Conservation (phyloP, 2,113 vertebrate species). For the Clarias macrocephalus region DNA sequence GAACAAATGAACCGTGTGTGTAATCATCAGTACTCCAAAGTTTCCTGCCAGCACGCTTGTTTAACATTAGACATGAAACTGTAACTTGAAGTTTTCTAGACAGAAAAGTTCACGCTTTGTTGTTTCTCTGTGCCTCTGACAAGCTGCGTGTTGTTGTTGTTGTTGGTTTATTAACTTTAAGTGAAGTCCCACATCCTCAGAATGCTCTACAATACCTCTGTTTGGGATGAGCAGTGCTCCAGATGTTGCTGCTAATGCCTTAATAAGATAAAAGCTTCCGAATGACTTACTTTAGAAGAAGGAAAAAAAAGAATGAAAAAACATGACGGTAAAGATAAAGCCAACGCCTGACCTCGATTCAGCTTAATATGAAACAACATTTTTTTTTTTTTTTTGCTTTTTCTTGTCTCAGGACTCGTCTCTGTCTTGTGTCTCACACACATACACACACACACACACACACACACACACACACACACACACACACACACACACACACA, state of each 20-base stretch:
- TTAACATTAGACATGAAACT: not conserved
- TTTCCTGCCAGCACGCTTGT: not conserved
- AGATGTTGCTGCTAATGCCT: constrained; percentile 65
- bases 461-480: not conserved
- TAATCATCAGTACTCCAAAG: not conserved
- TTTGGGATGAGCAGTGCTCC: constrained; percentile 50
- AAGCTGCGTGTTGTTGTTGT: not conserved
- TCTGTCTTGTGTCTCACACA: not conserved
- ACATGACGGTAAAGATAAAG: constrained; percentile 43
- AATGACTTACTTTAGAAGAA: constrained; percentile 55
- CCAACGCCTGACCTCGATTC: constrained; percentile 29
- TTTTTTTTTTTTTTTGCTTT: not conserved
- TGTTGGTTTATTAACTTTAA: not conserved
- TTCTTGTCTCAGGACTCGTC: not conserved
- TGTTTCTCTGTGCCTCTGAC: not conserved
- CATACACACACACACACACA: not conserved
- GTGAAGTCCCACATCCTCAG: not conserved
- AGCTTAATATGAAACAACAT: not conserved
- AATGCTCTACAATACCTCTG: constrained; percentile 38
- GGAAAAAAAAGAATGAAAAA: constrained; percentile 43
- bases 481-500: not conserved
- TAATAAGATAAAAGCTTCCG: constrained; percentile 67
- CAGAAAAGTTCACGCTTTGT: not conserved
- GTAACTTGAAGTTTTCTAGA: not conserved
- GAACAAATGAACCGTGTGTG: not conserved